Base-by-base conservation (phyloP, 2,113 vertebrate genomes). In the Piaya cayana region DNA sequence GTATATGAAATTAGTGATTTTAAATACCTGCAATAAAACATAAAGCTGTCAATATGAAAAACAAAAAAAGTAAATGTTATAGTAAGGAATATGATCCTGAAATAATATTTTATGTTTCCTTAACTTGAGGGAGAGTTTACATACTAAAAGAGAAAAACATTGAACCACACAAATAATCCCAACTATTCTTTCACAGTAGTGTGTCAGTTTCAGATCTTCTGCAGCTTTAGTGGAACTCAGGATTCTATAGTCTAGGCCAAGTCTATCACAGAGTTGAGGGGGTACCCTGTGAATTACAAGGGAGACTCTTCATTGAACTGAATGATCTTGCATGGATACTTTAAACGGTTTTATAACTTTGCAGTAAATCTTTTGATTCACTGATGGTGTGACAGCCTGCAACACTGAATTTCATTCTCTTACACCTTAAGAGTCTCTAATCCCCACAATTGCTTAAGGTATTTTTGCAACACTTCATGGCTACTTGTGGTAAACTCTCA, bases 1-100 rank as follows among this genome's bases (percentile, higher is more conserved):
- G 56, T 36, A 29, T 78, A 90, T 71, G 36, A 90, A 92, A 93
- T 93, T 86, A 95, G 92, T 88, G 76, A 75, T 45, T 95, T 55
- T 86, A 50, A 30, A 93, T 81, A 69, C 49, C 93, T 92, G 56
- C 42, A 76, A 84, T 82, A 45, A 92, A 88, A 71, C 64, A 64
- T 53, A 64, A 81, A 75, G 13, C 76, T 59, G 15, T 9, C 71
- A 86, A 62, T 53, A 76, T 5, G 5, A 78, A 91, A 87, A 96
- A n/a, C n/a, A n/a, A 56, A 10, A 23, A 21, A 47, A 7, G 12
- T 12, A 39, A 23, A 25, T 2, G 62, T 62, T 13, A 93, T 75
- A 19, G 62, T 55, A 37, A 83, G 43, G 45, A 90, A 80, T 93
- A 60, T 34, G 6, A 71, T 78, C 55, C 37, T 67, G 22, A 82